Conservation (phyloP, 2,888 invertebrate genomes). For the Hirtodrosophila confusa region DNA sequence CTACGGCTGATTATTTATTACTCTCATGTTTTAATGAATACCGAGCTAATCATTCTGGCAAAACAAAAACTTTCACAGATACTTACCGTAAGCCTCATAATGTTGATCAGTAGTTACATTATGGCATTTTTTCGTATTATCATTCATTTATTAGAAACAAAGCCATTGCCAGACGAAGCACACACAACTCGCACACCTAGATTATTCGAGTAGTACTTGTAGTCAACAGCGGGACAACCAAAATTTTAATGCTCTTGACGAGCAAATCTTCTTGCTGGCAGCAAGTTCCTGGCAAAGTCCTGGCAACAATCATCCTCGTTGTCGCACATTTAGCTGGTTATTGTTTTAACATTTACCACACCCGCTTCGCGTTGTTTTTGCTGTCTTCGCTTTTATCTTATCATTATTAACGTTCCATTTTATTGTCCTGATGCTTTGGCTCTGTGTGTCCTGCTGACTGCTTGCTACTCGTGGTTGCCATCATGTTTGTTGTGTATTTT, state of each 20-base stretch:
- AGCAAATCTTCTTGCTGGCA: constrained; percentile 32
- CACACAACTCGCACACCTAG: constrained; percentile 25
- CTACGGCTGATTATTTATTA: constrained; percentile 8
- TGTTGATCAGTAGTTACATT: constrained; percentile 28
- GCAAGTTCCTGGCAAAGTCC: constrained; percentile 54
- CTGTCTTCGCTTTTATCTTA: constrained; percentile 67
- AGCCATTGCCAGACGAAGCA: constrained; percentile 46
- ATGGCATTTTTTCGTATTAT: constrained; percentile 53
- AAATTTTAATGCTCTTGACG: constrained; percentile 50
- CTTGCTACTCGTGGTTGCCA: constrained; percentile 56
- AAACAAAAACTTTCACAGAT: constrained; percentile 10
- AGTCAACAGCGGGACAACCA: constrained; percentile 10
- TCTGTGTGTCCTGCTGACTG: constrained; percentile 14
- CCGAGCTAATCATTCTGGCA: constrained; percentile 11
- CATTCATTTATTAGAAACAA: constrained; percentile 71
- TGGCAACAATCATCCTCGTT: constrained; percentile 49
- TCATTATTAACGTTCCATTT: constrained; percentile 78
- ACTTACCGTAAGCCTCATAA: constrained; percentile 11
- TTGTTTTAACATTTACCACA: constrained; percentile 74
- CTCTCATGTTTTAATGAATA: background rate
- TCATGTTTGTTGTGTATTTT: constrained; percentile 71
- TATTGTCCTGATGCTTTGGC: constrained; percentile 65
- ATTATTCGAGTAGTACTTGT: constrained; percentile 4
- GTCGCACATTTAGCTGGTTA: constrained; percentile 75
- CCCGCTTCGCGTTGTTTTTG: constrained; percentile 49